Base-by-base conservation (phyloP, 1,140 invertebrate species). In the Drosophila bocki region DNA sequence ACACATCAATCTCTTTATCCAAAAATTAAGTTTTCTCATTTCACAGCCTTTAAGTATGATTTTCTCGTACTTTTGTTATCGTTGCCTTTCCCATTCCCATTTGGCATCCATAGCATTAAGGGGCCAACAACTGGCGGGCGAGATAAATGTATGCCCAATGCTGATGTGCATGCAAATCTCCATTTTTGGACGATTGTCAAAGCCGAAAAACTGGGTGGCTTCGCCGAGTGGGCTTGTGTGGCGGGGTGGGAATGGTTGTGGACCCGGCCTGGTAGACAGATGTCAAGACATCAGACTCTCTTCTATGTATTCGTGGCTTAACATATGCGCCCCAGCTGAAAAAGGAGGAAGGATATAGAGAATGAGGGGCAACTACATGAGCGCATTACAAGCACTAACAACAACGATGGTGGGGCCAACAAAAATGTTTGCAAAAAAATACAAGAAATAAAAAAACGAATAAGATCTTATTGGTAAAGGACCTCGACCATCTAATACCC, bases 151-250 rank as follows among this genome's bases (percentile, higher is more conserved):
- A 71, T 78, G 81, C 85, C 78, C 78, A 77, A 79, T 76, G 81
- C 85, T 88, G 81, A 82, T 90, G 85, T 77, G 85, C 85, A 88
- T 88, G 85, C 85, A 88, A 88, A 88, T 88, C 85, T 90, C 84
- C 65, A 90, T 82, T 84, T 88, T 88, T 82, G 70, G 82, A 72
- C 78, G 65, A 85, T 78, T 81, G 77, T 85, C 82, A 68, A 78
- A 71, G 69, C 53, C 29, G 22, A 70, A 60, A 51, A 71, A 35
- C 33, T 41, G 37, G 44, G 6, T 35, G 19, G 35, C 50, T 35
- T 19, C 50, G 32, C 32, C 7, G 32, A 53, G 32, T 35, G 50
- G 33, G 33, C n/a, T 19, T 3, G 50, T 33, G 50, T 13, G 45
- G 17, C 26, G 50, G 17, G 35, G 45, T 32, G n/a, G 13, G 47